Percentiles rank a stretch among this genome's conserved stretches.
phyloP scores from a whole-genome alignment of 1,140 invertebrate genomes.

The Drosophila busckii region DNA sequence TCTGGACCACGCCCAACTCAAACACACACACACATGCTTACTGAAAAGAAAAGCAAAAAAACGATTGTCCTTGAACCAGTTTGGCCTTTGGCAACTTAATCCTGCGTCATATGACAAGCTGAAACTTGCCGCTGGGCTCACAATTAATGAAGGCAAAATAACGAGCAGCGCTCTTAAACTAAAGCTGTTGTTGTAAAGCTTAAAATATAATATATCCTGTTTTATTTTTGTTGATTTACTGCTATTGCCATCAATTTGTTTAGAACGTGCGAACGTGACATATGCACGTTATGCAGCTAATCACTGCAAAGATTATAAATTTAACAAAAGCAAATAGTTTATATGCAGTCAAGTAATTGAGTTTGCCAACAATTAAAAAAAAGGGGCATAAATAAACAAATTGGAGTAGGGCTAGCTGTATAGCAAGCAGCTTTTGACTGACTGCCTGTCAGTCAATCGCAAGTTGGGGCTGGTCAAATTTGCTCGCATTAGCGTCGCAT shows the following conservation, averaged over 20 bases:
- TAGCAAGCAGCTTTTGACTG: conserved; percentile 5
- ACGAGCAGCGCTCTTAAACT: too few relatives aligned
- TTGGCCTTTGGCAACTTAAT: conserved; percentile 45
- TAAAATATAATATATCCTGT: conserved; percentile 15
- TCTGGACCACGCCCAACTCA: conserved; percentile 40
- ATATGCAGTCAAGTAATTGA: conserved; percentile 17
- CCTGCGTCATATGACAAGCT: conserved; percentile 39
- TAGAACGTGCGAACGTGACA: conserved; percentile 37
- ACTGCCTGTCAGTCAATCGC: neutral
- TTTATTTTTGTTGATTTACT: too few relatives aligned
- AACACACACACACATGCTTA: neutral
- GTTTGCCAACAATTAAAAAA: conserved; percentile 21
- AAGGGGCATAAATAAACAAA: conserved; percentile 21
- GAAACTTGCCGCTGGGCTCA: conserved; percentile 30
- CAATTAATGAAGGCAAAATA: neutral
- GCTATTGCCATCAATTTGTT: conserved; percentile 3
- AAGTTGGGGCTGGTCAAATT: conserved; percentile 22
- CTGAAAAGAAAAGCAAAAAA: conserved; percentile 8
- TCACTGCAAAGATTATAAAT: conserved; percentile 1
- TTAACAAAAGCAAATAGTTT: conserved; percentile 3
- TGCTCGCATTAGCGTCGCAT: conserved; percentile 5
- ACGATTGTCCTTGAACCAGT: conserved; percentile 55
- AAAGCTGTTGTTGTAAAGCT: too few relatives aligned
- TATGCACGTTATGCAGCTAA: conserved; percentile 2
- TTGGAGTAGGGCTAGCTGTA: neutral